These are phyloP conservation scores for Trypoxylus dichotomus DNA, from an alignment of 1,140 invertebrate species.

Conservation along the genomic window DNA sequence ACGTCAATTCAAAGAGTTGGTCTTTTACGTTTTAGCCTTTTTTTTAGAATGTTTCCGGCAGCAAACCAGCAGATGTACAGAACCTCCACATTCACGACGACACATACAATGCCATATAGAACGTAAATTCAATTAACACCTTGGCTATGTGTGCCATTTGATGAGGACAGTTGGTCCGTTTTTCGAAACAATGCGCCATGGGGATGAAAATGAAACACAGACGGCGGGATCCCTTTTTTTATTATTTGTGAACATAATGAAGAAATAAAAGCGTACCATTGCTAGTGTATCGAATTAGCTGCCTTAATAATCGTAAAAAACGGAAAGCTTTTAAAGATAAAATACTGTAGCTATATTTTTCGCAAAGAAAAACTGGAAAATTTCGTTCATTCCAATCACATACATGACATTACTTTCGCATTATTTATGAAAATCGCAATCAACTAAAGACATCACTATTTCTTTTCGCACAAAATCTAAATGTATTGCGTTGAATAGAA, in stretches of 20 bases:
- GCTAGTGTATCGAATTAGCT: conserved; percentile 6
- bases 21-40: not conserved
- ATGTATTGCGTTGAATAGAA: too few relatives aligned
- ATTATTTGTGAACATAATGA: conserved; percentile 1
- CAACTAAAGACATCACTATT: too few relatives aligned
- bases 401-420: too few relatives aligned
- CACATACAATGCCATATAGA: not conserved
- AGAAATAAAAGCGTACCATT: conserved; percentile 8
- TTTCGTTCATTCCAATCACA: not conserved
- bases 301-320: not conserved
- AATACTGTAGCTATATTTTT: not conserved
- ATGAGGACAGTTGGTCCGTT: not conserved
- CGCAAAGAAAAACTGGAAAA: not conserved
- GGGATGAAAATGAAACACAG: conserved; percentile 11
- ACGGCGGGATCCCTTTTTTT: not conserved
- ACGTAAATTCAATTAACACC: conserved; percentile 23
- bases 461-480: too few relatives aligned
- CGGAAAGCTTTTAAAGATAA: not conserved
- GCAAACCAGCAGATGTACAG: not conserved
- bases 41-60: not conserved
- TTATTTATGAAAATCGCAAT: too few relatives aligned
- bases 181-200: not conserved
- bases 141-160: not conserved
- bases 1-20: not conserved
- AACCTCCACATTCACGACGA: not conserved